These are phyloP conservation scores for Rallus limicola DNA, from an alignment of 2,113 vertebrate species.

Conservation along the genomic window DNA sequence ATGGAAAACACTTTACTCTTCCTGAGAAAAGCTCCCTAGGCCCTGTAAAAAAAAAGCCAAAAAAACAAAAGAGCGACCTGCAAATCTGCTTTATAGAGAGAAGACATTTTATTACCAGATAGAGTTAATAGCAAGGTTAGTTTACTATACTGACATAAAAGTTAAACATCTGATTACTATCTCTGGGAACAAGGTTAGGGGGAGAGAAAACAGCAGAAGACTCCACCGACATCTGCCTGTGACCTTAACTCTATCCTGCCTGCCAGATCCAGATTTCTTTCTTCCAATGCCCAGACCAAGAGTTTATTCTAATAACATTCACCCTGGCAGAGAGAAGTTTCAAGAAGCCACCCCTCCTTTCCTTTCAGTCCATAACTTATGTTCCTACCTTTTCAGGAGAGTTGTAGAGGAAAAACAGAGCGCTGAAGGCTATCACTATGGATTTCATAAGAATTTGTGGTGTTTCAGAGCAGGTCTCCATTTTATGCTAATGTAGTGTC, in stretches of 20 bases:
- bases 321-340: neutral
- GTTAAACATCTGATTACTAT: slow-evolving; percentile 20
- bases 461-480: neutral
- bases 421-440: neutral
- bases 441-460: neutral
- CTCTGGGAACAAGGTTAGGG: slow-evolving; percentile 9
- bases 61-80: neutral
- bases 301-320: neutral
- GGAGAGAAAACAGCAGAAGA: neutral
- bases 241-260: neutral
- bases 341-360: neutral
- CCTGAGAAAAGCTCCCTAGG: neutral
- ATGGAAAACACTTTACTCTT: neutral
- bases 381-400: neutral
- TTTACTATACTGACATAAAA: neutral
- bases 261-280: neutral
- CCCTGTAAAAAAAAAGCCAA: neutral
- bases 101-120: neutral
- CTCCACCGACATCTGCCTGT: neutral
- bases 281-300: neutral
- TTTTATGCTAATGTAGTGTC: neutral
- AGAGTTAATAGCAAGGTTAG: slow-evolving; percentile 4
- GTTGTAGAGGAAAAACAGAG: neutral
- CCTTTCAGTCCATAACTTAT: slow-evolving; percentile 19
- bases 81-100: neutral